Evolutionary conservation across 2,113 vertebrate species (phyloP).

Genomic region (Gambusia affinis): DNA sequence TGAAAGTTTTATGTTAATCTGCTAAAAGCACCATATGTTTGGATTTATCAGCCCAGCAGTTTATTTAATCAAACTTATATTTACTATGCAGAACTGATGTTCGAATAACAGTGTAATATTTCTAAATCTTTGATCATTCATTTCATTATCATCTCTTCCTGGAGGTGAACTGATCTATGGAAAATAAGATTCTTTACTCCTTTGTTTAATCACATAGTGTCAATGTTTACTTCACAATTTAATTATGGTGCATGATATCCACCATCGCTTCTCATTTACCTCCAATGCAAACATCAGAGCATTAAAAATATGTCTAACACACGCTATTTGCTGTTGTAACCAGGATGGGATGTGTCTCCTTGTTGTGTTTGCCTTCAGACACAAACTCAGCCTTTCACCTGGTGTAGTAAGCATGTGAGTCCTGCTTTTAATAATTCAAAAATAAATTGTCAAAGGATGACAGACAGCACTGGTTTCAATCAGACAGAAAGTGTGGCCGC

Average conservation of each 20-base stretch:
- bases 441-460: constrained; percentile 1
- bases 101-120: constrained; percentile 1
- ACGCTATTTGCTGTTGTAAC: constrained; percentile 42
- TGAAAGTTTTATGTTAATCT: constrained; percentile 35
- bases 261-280: constrained; percentile 14
- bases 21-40: not conserved
- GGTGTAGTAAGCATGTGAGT: constrained; percentile 23
- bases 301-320: constrained; percentile 2
- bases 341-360: constrained; percentile 18
- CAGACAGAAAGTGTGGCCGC: constrained; percentile 30
- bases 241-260: not conserved
- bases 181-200: not conserved
- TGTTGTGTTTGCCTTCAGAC: constrained; percentile 17
- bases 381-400: constrained; percentile 41
- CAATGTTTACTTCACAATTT: constrained; percentile 2
- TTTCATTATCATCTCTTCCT: constrained; percentile 2
- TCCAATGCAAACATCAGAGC: constrained; percentile 10
- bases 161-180: not conserved
- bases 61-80: not conserved
- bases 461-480: constrained; percentile 1
- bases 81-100: not conserved
- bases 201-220: not conserved
- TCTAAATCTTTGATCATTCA: not conserved
- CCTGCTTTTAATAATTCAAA: constrained; percentile 33
- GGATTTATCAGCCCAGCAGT: not conserved